Conservation (phyloP, 1,140 invertebrate genomes). For the Drosophila murphyi region DNA sequence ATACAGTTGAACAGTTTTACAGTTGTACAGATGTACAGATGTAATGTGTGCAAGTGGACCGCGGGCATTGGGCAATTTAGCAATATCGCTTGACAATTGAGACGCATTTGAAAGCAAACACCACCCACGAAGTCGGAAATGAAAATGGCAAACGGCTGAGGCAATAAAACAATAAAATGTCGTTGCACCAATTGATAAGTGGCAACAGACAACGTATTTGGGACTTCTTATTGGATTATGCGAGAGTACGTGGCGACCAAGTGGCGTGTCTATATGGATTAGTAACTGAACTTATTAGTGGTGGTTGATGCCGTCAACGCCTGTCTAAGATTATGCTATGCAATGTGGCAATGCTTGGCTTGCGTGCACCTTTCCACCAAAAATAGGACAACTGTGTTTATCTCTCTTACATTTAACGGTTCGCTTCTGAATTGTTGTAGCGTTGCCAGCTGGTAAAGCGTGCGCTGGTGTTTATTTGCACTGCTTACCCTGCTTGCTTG, state of each 20-base stretch:
- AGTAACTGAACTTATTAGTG: constrained; percentile 55
- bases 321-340: constrained; percentile 58
- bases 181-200: constrained; percentile 38
- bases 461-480: not conserved
- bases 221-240: constrained; percentile 76
- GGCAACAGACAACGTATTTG: constrained; percentile 15
- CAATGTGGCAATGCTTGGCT: constrained; percentile 32
- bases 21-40: constrained; percentile 26
- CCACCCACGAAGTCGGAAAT: constrained; percentile 37
- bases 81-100: constrained; percentile 41
- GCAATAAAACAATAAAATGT: constrained; percentile 75
- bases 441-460: not conserved
- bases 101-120: constrained; percentile 16
- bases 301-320: constrained; percentile 27
- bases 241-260: constrained; percentile 11
- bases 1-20: not conserved
- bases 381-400: constrained; percentile 9
- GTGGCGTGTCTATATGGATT: constrained; percentile 69
- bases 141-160: constrained; percentile 51
- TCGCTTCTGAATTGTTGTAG: constrained; percentile 6
- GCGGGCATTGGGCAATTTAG: constrained; percentile 22
- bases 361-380: not conserved
- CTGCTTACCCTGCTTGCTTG: constrained; percentile 6
- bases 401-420: constrained; percentile 1
- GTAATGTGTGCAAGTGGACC: constrained; percentile 31